phyloP scores from a whole-genome alignment of 2,113 vertebrate species.

The Anthoscopus minutus region DNA sequence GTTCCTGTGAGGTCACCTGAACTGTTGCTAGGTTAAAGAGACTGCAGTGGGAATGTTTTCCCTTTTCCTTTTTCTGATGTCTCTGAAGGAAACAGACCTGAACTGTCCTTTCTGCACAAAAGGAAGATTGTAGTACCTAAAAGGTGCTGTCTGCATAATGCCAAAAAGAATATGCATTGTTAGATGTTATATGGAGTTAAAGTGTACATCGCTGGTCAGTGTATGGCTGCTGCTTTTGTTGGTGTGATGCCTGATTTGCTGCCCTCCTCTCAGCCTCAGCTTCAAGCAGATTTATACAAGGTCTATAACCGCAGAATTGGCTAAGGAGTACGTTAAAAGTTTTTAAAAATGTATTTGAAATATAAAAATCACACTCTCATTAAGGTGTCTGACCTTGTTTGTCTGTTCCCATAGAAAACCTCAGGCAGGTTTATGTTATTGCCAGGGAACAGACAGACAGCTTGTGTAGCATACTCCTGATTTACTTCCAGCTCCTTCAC shows the following conservation, averaged over 20 bases:
- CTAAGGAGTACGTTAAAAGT: not conserved
- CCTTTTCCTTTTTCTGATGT: not conserved
- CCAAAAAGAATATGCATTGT: not conserved
- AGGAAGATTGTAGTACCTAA: not conserved
- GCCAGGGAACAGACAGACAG: not conserved
- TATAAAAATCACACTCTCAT: not conserved
- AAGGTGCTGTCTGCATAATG: not conserved
- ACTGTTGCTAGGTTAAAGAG: not conserved
- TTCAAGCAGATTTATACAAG: not conserved
- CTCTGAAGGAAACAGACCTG: not conserved
- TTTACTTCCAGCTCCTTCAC: not conserved
- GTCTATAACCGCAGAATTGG: not conserved
- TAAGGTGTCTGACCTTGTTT: not conserved
- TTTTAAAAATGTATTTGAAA: not conserved
- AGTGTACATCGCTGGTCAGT: fast-evolving
- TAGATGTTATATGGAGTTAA: not conserved
- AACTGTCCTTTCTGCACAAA: not conserved
- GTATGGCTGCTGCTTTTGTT: not conserved
- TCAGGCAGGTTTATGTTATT: not conserved
- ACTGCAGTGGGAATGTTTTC: not conserved
- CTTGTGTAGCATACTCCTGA: not conserved
- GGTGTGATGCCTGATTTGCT: not conserved
- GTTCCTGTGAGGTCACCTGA: not conserved
- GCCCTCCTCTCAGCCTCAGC: fast-evolving
- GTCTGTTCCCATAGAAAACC: not conserved